Conservation (phyloP, 2,888 invertebrate genomes). For the Limenitis camilla region DNA sequence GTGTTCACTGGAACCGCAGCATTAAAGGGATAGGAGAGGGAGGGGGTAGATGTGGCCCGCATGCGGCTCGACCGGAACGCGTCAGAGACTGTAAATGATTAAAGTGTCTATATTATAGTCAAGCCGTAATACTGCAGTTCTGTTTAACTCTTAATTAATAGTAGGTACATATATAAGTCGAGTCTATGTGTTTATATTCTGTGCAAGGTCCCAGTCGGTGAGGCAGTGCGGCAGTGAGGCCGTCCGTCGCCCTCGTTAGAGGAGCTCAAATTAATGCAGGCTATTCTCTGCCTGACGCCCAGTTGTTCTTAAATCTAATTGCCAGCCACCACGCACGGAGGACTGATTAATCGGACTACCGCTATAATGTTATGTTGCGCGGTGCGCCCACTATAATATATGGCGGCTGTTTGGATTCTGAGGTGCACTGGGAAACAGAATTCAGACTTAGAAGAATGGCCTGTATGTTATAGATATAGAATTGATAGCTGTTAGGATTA, state of each 20-base stretch:
- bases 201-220: slow-evolving; percentile 55
- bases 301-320: slow-evolving; percentile 76
- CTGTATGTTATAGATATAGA: background rate
- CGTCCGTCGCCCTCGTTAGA: slow-evolving; percentile 71
- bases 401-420: slow-evolving; percentile 21
- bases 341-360: slow-evolving; percentile 35
- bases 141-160: background rate
- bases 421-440: slow-evolving; percentile 10
- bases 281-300: slow-evolving; percentile 72
- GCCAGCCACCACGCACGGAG: slow-evolving; percentile 45
- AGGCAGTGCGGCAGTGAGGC: slow-evolving; percentile 35
- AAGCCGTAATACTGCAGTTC: too few relatives aligned
- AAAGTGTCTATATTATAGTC: too few relatives aligned
- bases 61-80: too few relatives aligned
- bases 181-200: slow-evolving; percentile 34
- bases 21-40: too few relatives aligned
- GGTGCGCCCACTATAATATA: slow-evolving; percentile 25
- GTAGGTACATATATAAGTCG: background rate
- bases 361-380: slow-evolving; percentile 27
- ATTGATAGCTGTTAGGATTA: too few relatives aligned
- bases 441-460: background rate
- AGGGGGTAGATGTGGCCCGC: too few relatives aligned
- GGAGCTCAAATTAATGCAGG: slow-evolving; percentile 73
- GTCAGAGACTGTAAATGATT: too few relatives aligned
- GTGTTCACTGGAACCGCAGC: too few relatives aligned